Percentiles rank a stretch among this genome's conserved stretches.
Evolutionary conservation across 2,797 vertebrate species (phyloP).

Genomic region (Macrochelys suwanniensis): DNA sequence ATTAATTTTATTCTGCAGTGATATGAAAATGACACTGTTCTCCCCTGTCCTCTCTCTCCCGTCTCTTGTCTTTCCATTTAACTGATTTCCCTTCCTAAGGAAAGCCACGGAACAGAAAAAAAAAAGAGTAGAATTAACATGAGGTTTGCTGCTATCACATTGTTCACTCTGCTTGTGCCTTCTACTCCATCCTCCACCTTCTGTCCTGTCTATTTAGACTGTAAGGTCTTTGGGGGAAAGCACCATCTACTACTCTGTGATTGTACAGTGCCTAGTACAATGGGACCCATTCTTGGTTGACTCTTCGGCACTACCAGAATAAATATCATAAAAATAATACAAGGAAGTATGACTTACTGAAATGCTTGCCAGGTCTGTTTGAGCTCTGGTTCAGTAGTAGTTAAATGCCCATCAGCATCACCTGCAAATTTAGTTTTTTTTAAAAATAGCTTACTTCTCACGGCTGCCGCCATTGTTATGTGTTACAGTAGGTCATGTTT

Average conservation of each 20-base stretch:
- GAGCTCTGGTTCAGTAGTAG: background rate
- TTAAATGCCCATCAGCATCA: background rate
- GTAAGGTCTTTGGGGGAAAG: background rate
- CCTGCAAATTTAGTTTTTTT: background rate
- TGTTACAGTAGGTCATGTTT: background rate
- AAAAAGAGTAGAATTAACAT: background rate
- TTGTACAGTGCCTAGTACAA: background rate
- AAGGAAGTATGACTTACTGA: background rate
- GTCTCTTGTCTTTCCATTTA: background rate
- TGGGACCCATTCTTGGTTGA: background rate
- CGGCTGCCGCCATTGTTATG: background rate
- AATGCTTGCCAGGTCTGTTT: too few species aligned
- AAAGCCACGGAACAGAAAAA: background rate
- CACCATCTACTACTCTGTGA: background rate
- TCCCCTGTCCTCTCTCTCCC: background rate
- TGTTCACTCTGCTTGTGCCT: background rate
- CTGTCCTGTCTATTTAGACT: background rate
- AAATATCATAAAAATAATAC: background rate
- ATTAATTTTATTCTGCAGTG: background rate
- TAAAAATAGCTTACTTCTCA: background rate
- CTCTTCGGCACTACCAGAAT: background rate
- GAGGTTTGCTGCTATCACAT: background rate
- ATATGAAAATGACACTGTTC: background rate
- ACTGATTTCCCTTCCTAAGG: background rate
- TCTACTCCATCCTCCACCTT: background rate